Conservation (phyloP, 2,797 vertebrate genomes). For the Euthynnus affinis region DNA sequence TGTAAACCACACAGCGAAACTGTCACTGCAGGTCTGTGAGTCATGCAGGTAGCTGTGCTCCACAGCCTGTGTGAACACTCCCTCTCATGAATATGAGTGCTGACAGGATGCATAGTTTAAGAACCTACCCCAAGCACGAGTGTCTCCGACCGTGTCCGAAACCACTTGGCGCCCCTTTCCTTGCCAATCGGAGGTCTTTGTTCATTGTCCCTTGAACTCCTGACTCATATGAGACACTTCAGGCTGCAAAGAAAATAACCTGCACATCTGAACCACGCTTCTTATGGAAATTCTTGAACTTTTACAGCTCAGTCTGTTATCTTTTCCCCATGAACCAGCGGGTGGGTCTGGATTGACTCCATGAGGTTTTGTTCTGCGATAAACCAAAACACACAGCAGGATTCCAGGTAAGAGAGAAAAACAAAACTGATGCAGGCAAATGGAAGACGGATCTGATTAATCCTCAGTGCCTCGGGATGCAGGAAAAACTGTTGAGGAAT, state of each 20-base stretch:
- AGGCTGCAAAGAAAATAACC: conserved; percentile 25
- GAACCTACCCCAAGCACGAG: conserved; percentile 86
- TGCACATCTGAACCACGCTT: conserved; percentile 40
- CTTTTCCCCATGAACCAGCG: conserved; percentile 5
- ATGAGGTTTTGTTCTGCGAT: conserved; percentile 19
- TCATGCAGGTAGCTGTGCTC: not conserved
- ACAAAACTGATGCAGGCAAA: conserved; percentile 31
- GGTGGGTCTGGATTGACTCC: conserved; percentile 35
- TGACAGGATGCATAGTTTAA: conserved; percentile 29
- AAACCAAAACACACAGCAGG: conserved; percentile 28
- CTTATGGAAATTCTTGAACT: conserved; percentile 8
- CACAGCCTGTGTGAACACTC: conserved; percentile 37
- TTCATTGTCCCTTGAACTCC: conserved; percentile 73
- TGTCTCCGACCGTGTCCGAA: conserved; percentile 82
- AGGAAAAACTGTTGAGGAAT: conserved; percentile 52
- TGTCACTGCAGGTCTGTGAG: not conserved
- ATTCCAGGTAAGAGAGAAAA: conserved; percentile 45
- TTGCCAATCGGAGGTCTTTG: conserved; percentile 76
- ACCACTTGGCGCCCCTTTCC: conserved; percentile 71
- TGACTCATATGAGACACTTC: conserved; percentile 42
- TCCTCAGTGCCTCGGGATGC: conserved; percentile 37
- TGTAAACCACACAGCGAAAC: not conserved
- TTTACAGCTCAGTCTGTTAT: conserved; percentile 17
- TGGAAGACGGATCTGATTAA: conserved; percentile 38
- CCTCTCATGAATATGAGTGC: conserved; percentile 36